phyloP scores from a whole-genome alignment of 92 coral and sea anemone species.

The Parazoanthus darwini region DNA sequence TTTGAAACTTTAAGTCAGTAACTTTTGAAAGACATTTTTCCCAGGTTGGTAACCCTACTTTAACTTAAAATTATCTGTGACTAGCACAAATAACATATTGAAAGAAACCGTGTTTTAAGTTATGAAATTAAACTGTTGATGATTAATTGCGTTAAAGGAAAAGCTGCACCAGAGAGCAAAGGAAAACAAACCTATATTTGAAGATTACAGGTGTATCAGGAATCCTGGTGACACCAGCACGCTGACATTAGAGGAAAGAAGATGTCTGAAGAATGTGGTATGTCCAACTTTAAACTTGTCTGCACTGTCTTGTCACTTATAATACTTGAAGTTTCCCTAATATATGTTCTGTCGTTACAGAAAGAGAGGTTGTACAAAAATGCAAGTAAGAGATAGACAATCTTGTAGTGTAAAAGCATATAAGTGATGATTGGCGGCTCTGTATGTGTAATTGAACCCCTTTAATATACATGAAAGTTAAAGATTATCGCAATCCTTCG shows the following conservation, averaged over 20 bases:
- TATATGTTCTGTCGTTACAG: background rate
- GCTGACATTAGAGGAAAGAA: conserved; percentile 62
- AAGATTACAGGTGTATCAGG: conserved; percentile 82
- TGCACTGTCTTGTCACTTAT: background rate
- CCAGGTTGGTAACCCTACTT: too few species aligned
- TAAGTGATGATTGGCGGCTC: too few species aligned
- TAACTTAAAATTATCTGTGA: too few species aligned
- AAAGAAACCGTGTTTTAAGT: background rate
- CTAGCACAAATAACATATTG: too few species aligned
- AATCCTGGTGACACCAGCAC: conserved; percentile 81
- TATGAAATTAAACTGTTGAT: background rate
- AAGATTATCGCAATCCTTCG: too few species aligned
- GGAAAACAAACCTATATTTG: conserved; percentile 85
- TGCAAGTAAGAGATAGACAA: background rate
- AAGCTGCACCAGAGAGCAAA: conserved; percentile 82
- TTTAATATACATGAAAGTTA: too few species aligned
- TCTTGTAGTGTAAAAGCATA: background rate
- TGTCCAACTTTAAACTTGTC: background rate
- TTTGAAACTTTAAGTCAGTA: too few species aligned
- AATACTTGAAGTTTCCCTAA: background rate
- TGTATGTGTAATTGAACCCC: too few species aligned
- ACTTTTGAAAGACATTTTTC: too few species aligned
- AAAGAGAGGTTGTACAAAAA: too few species aligned
- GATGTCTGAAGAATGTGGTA: conserved; percentile 73
- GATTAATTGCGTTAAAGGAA: conserved; percentile 48